phyloP scores from a whole-genome alignment of 2,113 vertebrate genomes.

The Pipa parva region DNA sequence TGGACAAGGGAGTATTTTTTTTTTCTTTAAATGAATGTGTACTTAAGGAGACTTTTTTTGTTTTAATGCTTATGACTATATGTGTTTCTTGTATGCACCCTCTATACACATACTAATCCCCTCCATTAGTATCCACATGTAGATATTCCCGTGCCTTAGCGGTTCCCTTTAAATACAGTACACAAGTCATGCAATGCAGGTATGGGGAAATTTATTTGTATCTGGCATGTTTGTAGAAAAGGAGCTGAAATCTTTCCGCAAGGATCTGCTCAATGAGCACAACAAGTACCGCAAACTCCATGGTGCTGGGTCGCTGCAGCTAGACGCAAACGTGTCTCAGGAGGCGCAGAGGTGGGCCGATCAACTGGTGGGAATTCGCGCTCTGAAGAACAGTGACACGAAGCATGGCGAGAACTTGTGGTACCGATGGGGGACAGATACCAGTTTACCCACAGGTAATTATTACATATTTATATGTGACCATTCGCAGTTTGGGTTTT shows the following conservation, averaged over 20 bases:
- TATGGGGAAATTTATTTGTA: neutral
- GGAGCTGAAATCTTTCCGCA: conserved; percentile 39
- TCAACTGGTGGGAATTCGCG: conserved; percentile 41
- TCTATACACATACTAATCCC: too few species aligned
- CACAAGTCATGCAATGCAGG: too few species aligned
- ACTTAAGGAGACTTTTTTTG: too few species aligned
- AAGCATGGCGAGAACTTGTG: conserved; percentile 52
- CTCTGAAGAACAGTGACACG: conserved; percentile 46
- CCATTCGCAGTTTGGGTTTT: too few species aligned
- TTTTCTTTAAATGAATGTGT: too few species aligned
- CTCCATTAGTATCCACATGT: too few species aligned
- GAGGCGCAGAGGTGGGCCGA: conserved; percentile 52
- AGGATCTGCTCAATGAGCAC: conserved; percentile 43
- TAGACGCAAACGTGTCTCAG: conserved; percentile 39
- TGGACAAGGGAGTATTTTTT: too few species aligned
- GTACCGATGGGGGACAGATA: conserved; percentile 46
- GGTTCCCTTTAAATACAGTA: too few species aligned
- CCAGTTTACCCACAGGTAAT: conserved; percentile 38
- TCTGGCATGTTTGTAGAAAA: conserved; percentile 20
- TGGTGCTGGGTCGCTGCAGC: conserved; percentile 38
- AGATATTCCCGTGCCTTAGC: too few species aligned
- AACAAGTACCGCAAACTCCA: conserved; percentile 48
- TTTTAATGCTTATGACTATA: too few species aligned
- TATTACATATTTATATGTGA: neutral
- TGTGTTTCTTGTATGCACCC: too few species aligned